Evolutionary conservation across 92 coral and sea anemone genomes (phyloP).

Genomic region (Parazoanthus atlanticus): DNA sequence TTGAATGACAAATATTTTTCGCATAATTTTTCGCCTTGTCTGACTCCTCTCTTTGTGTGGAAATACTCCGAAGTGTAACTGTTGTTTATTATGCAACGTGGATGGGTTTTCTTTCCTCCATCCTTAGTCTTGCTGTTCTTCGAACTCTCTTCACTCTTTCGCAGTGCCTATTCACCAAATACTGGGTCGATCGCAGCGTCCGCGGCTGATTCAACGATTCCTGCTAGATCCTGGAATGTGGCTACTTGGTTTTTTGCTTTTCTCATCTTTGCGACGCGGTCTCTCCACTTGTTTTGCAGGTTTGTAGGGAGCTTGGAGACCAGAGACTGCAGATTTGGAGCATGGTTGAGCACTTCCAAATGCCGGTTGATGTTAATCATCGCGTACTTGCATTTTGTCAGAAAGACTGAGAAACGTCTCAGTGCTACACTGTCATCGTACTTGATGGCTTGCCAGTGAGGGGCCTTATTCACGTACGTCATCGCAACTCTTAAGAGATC

Average conservation of each 20-base stretch:
- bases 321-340: neutral
- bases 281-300: constrained; percentile 63
- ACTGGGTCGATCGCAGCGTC: constrained; percentile 67
- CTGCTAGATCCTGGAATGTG: constrained; percentile 40
- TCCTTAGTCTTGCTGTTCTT: constrained; percentile 23
- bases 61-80: too few relatives aligned
- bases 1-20: too few relatives aligned
- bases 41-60: too few relatives aligned
- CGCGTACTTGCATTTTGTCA: constrained; percentile 64
- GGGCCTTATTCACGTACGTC: constrained; percentile 54
- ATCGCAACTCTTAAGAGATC: constrained; percentile 58
- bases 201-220: constrained; percentile 51
- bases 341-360: too few relatives aligned
- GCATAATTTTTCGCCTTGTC: too few relatives aligned
- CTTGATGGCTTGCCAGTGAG: constrained; percentile 61
- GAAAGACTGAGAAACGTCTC: constrained; percentile 60
- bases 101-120: neutral
- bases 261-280: constrained; percentile 40
- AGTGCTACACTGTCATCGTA: constrained; percentile 58
- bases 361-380: constrained; percentile 62
- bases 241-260: constrained; percentile 24
- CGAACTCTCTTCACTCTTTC: constrained; percentile 24
- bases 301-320: constrained; percentile 53
- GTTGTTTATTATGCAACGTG: too few relatives aligned
- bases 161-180: constrained; percentile 49